Base-by-base conservation (phyloP, 2,888 invertebrate species). In the Drosophila kanekoi region DNA sequence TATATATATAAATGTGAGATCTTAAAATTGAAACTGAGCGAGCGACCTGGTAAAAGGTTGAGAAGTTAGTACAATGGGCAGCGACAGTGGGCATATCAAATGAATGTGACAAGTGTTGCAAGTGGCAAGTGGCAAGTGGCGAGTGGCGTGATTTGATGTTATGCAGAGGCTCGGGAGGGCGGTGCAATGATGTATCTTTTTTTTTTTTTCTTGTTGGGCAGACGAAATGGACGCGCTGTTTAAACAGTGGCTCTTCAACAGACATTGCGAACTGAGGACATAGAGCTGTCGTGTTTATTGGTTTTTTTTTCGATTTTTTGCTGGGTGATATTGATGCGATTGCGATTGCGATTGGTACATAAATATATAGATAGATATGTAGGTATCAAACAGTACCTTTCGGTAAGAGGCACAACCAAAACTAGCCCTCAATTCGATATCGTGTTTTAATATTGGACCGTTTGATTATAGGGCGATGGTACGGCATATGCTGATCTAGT, bases 341-440 rank as follows among this genome's bases (percentile, higher is more conserved):
- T 68, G 72, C 67, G 65, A 43, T 49, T 68, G 56, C 61, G 68
- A 67, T 60, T 53, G 48, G 59, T 59, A 77, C 61, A 73, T 73
- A 68, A 64, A 72, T 54, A 64, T 71, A 52, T 53, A 48, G 43
- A 68, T 67, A 67, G 38, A 40, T 58, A 58, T 53, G 44, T 43
- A 48, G 64, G 37, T 71, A 43, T 59, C 54, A 54, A 54, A 63
- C 44, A 68, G 72, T 84, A 84, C 84, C 83, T 83, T 63, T 69
- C 81, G 79, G 75, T 71, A 83, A 81, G 57, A 66, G 44, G 60
- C 51, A 65, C 61, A 64, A 49, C 52, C 23, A 45, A 58, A 70
- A 56, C 38, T 20, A 45, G 56, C 28, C 37, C 47, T 51, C 38
- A 59, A 64, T 32, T 47, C 58, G 59, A 52, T 16, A 32, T 40